Evolutionary conservation across 2,113 vertebrate species (phyloP).

Genomic region (Peromyscus polionotus): DNA sequence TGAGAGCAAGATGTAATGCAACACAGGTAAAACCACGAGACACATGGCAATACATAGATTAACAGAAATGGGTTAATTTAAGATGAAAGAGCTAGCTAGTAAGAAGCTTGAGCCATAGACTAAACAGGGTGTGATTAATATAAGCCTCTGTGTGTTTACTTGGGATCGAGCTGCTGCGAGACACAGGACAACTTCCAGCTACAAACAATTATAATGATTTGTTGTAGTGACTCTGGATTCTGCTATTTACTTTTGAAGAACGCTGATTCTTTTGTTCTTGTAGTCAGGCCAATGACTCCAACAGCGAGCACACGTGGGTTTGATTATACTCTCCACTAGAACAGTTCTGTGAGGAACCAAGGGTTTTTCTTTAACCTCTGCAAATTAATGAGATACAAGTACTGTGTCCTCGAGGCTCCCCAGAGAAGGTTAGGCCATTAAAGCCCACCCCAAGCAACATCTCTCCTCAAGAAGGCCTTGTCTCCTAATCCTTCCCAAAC

Average conservation of each 20-base stretch:
- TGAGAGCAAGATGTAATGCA: too few relatives aligned
- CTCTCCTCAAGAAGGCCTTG: not conserved
- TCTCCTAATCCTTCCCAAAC: not conserved
- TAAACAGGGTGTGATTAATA: too few relatives aligned
- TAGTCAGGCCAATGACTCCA: not conserved
- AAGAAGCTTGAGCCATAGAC: too few relatives aligned
- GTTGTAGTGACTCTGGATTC: not conserved
- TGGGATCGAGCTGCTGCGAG: too few relatives aligned
- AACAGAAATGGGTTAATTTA: too few relatives aligned
- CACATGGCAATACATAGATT: too few relatives aligned
- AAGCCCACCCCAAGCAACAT: not conserved
- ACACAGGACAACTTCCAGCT: too few relatives aligned
- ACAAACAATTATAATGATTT: too few relatives aligned
- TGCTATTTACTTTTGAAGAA: not conserved
- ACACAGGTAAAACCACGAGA: too few relatives aligned
- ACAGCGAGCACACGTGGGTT: not conserved
- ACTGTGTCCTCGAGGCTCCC: not conserved
- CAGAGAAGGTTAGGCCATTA: not conserved
- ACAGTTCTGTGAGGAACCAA: not conserved
- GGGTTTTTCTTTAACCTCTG: not conserved
- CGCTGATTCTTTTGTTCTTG: not conserved
- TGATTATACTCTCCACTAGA: not conserved
- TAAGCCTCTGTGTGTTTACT: too few relatives aligned
- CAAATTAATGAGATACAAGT: not conserved
- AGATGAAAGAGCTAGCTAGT: too few relatives aligned